These are phyloP conservation scores for Bagarius yarrelli DNA, from an alignment of 2,113 vertebrate genomes.

Conservation along the genomic window DNA sequence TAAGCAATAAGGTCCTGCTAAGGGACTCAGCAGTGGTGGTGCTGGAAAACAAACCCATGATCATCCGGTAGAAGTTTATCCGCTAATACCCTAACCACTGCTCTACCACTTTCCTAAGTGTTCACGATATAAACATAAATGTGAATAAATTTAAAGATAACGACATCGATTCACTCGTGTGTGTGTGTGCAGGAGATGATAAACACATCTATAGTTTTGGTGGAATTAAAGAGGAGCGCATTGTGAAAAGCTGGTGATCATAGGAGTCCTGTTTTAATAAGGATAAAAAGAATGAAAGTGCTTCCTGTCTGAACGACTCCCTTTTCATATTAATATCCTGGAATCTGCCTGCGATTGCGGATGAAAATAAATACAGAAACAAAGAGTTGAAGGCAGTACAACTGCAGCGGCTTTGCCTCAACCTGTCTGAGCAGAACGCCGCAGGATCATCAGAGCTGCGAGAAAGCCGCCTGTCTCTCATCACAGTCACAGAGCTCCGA, in stretches of 20 bases:
- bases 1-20: no score
- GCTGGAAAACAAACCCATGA: no score
- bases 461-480: slow-evolving; percentile 7
- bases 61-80: no score
- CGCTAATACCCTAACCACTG: no score
- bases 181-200: background rate
- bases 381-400: slow-evolving; percentile 30
- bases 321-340: slow-evolving; percentile 9
- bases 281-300: background rate
- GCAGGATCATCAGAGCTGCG: slow-evolving; percentile 16
- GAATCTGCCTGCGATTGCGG: slow-evolving; percentile 22
- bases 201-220: background rate
- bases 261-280: background rate
- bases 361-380: slow-evolving; percentile 34
- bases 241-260: background rate
- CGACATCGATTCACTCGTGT: no score
- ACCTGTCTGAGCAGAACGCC: slow-evolving; percentile 35
- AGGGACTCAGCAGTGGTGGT: no score
- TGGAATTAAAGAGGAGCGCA: background rate
- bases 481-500: background rate
- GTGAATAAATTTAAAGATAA: no score
- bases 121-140: no score
- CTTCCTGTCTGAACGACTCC: slow-evolving; percentile 16
- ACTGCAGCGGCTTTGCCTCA: slow-evolving; percentile 41
- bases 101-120: no score